Conservation (phyloP, 2,888 invertebrate species). For the Drosophila macrothrix region DNA sequence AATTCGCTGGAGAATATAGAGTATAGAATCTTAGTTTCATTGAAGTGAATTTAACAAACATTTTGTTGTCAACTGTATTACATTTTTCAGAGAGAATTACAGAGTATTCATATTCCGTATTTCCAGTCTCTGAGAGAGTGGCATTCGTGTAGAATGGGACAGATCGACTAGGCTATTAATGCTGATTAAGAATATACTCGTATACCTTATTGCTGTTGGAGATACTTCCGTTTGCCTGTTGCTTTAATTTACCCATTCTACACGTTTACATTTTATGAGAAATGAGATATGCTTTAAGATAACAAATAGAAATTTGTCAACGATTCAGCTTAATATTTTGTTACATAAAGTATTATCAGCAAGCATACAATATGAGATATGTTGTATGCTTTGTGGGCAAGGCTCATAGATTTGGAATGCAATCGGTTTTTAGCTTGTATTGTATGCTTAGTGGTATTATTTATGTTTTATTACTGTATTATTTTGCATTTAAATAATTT, state of each 20-base stretch:
- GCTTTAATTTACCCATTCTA: background rate
- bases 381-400: background rate
- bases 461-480: background rate
- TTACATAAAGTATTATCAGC: background rate
- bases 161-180: background rate
- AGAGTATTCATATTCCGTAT: background rate
- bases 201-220: background rate
- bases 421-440: background rate
- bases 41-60: background rate
- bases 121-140: background rate
- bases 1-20: background rate
- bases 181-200: background rate
- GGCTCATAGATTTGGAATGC: background rate
- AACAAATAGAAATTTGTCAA: background rate
- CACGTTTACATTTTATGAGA: background rate
- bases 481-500: background rate
- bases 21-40: background rate
- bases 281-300: background rate
- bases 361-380: background rate
- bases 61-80: background rate
- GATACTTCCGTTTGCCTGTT: background rate
- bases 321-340: background rate
- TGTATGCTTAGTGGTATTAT: background rate
- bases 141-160: background rate
- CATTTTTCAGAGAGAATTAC: background rate